Conservation (phyloP, 2,888 invertebrate species). For the Odiellus spinosus region DNA sequence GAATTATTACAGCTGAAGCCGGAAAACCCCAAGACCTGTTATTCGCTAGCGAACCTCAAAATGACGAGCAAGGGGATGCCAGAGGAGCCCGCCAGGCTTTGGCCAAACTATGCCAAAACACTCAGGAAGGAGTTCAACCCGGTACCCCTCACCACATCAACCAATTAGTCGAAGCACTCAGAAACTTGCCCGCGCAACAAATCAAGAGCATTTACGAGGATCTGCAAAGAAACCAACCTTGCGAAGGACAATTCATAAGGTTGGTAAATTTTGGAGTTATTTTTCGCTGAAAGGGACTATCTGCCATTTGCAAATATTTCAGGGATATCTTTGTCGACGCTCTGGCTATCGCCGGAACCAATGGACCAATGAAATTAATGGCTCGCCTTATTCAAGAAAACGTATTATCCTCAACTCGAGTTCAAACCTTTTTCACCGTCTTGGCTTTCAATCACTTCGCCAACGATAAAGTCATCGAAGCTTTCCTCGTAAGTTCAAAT, state of each 20-base stretch:
- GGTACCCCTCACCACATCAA: too few relatives aligned
- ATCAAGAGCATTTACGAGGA: slow-evolving; percentile 5
- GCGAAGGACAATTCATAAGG: slow-evolving; percentile 4
- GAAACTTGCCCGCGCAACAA: slow-evolving; percentile 1
- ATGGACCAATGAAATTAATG: slow-evolving; percentile 14
- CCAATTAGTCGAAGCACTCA: not conserved
- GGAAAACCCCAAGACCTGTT: too few relatives aligned
- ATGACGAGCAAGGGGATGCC: too few relatives aligned
- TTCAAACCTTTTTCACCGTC: slow-evolving; percentile 6
- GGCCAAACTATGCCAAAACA: too few relatives aligned
- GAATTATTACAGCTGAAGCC: too few relatives aligned
- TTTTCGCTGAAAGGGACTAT: too few relatives aligned
- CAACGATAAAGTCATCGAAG: slow-evolving; percentile 10
- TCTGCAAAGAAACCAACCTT: slow-evolving; percentile 8
- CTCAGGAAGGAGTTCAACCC: too few relatives aligned
- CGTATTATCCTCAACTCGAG: slow-evolving; percentile 3
- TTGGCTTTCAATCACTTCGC: slow-evolving; percentile 13
- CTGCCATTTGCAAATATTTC: too few relatives aligned
- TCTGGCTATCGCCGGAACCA: slow-evolving; percentile 15
- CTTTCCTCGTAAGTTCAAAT: slow-evolving; percentile 11
- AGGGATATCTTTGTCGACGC: slow-evolving; percentile 17
- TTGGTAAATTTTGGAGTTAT: too few relatives aligned
- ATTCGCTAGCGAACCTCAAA: too few relatives aligned
- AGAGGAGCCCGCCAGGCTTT: too few relatives aligned
- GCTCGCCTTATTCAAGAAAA: slow-evolving; percentile 10